Conservation (phyloP, 2,888 invertebrate genomes). For the Synergus laeviventris region DNA sequence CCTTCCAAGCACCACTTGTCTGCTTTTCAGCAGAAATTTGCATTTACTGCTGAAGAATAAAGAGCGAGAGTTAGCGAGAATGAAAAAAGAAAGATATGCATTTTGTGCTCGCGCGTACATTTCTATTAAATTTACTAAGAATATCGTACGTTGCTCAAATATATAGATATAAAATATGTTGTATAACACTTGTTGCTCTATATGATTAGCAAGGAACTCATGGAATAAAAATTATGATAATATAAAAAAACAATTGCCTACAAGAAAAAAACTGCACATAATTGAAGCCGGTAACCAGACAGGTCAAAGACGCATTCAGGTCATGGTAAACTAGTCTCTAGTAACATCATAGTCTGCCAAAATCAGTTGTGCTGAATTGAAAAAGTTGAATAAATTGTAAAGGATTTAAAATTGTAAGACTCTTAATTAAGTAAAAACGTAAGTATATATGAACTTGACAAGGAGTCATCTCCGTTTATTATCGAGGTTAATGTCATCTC, state of each 20-base stretch:
- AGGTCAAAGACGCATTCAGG: slow-evolving; percentile 41
- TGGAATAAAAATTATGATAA: neutral
- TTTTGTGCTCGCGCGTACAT: neutral
- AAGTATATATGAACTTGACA: neutral
- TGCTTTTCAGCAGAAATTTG: slow-evolving; percentile 3
- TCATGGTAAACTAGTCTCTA: slow-evolving; percentile 45
- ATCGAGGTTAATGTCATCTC: slow-evolving; percentile 27
- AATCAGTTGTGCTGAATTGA: neutral
- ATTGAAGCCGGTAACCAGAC: neutral
- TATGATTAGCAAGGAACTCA: neutral
- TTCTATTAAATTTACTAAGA: neutral
- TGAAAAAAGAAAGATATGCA: neutral
- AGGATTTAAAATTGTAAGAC: no score
- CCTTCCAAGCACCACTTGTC: neutral
- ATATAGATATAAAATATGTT: no score
- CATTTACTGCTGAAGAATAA: slow-evolving; percentile 21
- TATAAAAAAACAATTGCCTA: neutral
- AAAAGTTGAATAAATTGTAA: slow-evolving; percentile 1
- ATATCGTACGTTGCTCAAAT: no score
- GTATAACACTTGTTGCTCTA: no score
- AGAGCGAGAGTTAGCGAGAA: neutral
- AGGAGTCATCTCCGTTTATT: slow-evolving; percentile 5
- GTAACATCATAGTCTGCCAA: slow-evolving; percentile 19
- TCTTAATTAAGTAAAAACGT: slow-evolving; percentile 16
- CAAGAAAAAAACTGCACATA: neutral